These are phyloP conservation scores for Teleiodes luculella DNA, from an alignment of 2,888 invertebrate species.

Conservation along the genomic window DNA sequence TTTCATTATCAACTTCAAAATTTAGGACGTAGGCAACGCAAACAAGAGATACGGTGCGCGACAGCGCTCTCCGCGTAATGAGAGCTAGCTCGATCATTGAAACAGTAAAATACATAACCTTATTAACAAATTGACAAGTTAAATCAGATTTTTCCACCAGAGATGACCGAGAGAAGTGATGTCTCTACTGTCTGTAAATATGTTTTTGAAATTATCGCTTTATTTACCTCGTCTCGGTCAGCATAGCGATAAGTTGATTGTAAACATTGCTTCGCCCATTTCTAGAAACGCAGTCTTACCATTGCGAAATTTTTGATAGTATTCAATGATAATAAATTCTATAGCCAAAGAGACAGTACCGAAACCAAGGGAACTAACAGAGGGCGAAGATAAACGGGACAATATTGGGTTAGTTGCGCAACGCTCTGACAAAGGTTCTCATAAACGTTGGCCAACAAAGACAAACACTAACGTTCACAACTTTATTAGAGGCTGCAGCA, in stretches of 20 bases:
- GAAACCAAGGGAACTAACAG: background rate
- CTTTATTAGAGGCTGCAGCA: conserved; percentile 44
- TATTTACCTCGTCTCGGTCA: no score
- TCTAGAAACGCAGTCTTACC: no score
- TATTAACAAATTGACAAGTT: background rate
- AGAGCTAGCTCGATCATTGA: background rate
- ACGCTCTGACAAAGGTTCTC: background rate
- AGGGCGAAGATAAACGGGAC: background rate
- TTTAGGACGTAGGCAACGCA: conserved; percentile 52
- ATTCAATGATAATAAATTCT: background rate
- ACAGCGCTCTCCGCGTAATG: conserved; percentile 2
- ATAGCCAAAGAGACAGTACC: background rate
- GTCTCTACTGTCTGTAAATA: no score
- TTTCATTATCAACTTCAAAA: conserved; percentile 71
- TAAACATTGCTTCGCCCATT: no score
- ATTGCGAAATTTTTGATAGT: background rate
- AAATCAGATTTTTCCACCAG: no score
- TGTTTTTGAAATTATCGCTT: no score
- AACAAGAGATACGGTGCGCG: conserved; percentile 25
- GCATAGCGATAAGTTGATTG: no score
- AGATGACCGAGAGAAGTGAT: no score
- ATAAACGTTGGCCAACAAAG: conserved; percentile 5
- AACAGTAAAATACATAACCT: background rate
- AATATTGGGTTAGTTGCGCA: background rate
- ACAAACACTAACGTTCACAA: conserved; percentile 21